Conservation (phyloP, 2,888 invertebrate genomes). For the Baccha elongata region DNA sequence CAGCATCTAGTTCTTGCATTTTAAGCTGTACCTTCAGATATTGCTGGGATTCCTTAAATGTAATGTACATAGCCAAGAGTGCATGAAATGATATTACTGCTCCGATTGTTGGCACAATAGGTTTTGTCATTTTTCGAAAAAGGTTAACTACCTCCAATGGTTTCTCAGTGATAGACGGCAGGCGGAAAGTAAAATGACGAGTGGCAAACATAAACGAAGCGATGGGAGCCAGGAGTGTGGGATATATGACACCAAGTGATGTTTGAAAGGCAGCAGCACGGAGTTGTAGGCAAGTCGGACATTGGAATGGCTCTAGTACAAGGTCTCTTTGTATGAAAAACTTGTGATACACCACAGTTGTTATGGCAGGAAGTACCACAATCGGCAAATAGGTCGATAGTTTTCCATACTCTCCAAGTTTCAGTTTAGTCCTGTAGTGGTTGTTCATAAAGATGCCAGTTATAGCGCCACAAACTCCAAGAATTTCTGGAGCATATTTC, state of each 20-base stretch:
- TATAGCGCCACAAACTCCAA: slow-evolving; percentile 83
- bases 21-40: slow-evolving; percentile 77
- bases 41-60: slow-evolving; percentile 85
- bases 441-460: slow-evolving; percentile 86
- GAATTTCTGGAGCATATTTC: slow-evolving; percentile 83
- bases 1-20: slow-evolving; percentile 77
- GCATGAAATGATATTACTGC: slow-evolving; percentile 84
- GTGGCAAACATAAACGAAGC: slow-evolving; percentile 86
- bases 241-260: slow-evolving; percentile 84
- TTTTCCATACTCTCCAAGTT: slow-evolving; percentile 85
- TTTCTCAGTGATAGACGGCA: slow-evolving; percentile 86
- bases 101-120: slow-evolving; percentile 83
- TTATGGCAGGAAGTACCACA: slow-evolving; percentile 84
- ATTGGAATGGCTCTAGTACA: slow-evolving; percentile 84
- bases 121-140: slow-evolving; percentile 83
- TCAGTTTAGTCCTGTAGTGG: slow-evolving; percentile 85
- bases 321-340: slow-evolving; percentile 84
- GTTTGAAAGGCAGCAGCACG: slow-evolving; percentile 85
- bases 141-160: slow-evolving; percentile 84
- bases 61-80: slow-evolving; percentile 84
- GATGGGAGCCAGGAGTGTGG: slow-evolving; percentile 85
- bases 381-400: slow-evolving; percentile 86
- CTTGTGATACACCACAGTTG: slow-evolving; percentile 84
- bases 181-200: slow-evolving; percentile 85
- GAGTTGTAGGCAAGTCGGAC: slow-evolving; percentile 87